Base-by-base conservation (phyloP, 2,113 vertebrate genomes). In the Alectura lathami region DNA sequence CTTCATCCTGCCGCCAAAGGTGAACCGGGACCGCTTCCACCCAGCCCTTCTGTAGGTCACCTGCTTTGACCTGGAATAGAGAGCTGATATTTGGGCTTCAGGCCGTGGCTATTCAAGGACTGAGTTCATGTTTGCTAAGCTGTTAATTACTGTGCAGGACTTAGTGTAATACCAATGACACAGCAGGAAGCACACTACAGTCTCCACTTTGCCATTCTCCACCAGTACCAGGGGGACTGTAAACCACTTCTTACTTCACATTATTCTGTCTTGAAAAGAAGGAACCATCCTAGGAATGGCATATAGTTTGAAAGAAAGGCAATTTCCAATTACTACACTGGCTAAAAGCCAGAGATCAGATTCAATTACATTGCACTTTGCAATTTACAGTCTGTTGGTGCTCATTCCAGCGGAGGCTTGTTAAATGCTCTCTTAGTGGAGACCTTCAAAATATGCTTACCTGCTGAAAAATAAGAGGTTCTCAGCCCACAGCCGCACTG, bases 301-400 rank as follows among this genome's bases (percentile, higher is more conserved):
- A 73, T 42, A 27, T 42, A 59, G 76, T 88, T 88, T 80, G 76
- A 88, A 89, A 83, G 81, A 97, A 94, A 89, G 63, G 68, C 82
- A 89, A 93, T 86, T 95, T 95, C 89, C 89, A 91, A 77, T 88
- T 94, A 74, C 84, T 62, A 85, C 50, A 70, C 67, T 43, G 67
- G 82, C 36, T 94, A 87, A 94, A 97, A 96, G 89, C 66, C 86
- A 89, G 87, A 91, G 91, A 95, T 89, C 91, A 93, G 95, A 94
- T 96, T 94, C 89, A 94, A 94, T 97, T 95, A 96, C 95, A 56
- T 79, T 88, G 87, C 85, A 89, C 75, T 95, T 95, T 2, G 63
- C 91, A 94, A 87, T 94, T 94, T 87, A 82, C 89, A 94, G 26
- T 95, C 95, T 95, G 85, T 70, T 96, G 96, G 75, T 92, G 72